Base-by-base conservation (phyloP, 2,797 vertebrate species). In the Eulemur mongoz region DNA sequence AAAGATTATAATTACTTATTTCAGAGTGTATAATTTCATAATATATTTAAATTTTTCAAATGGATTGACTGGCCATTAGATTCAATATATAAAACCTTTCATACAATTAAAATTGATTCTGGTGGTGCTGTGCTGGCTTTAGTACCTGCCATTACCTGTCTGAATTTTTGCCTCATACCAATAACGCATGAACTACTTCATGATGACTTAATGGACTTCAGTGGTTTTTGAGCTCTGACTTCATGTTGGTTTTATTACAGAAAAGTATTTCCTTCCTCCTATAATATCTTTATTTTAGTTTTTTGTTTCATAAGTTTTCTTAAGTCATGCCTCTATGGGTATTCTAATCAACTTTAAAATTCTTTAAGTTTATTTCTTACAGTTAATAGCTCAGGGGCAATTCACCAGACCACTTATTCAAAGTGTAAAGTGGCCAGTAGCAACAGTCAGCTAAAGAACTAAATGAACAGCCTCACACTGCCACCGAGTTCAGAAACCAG, bases 201-300 rank as follows among this genome's bases (percentile, higher is more conserved):
- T 27, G 76, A 95, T 92, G 40, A 67, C 70, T 90, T 93, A 96
- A 91, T 75, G 40, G 40, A 78, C 25, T 83, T 95, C 35, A 69
- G 2, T 48, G 38, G 67, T 63, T 93, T 95, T 70, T 84, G 57
- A 85, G 87, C 80, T 81, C 32, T 65, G 23, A 92, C 17, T 94
- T 93, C 30, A 67, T 70, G 70, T 95, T 89, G 40, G 38, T 59
- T 94, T 93, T 82, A 50, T 90, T 81, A 89, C 7, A 92, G 11
- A 95, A 88, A 94, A 83, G 9, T 54, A 82, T 80, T 92, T 96
- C 32, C 40, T 45, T 95, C n/a, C 75, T 86, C 32, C 15, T 76
- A 72, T 61, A 92, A 85, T 92, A 35, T 35, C 15, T 43, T 76
- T 83, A 52, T 54, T 93, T 94, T 79, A 75, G 54, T 43, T 93